These are phyloP conservation scores for Lasioglossum malachurum DNA, from an alignment of 2,888 invertebrate genomes.

Conservation along the genomic window DNA sequence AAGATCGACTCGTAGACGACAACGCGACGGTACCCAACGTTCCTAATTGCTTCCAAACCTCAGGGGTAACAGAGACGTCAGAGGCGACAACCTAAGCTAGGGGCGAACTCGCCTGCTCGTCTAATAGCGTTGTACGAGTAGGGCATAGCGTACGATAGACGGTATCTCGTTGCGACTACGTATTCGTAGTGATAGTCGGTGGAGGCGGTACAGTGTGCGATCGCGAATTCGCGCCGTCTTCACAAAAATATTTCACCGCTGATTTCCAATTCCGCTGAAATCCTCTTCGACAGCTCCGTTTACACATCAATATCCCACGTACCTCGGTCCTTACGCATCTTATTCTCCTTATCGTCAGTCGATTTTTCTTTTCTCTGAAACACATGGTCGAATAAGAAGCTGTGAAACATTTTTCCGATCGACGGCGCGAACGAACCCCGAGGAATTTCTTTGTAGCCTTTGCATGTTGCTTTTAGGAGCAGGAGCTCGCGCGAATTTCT, in stretches of 20 bases:
- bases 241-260: not conserved
- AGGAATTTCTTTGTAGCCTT: not conserved
- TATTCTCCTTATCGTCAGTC: not conserved
- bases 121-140: constrained; percentile 45
- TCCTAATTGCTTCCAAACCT: constrained; percentile 60
- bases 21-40: constrained; percentile 42
- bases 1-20: constrained; percentile 22
- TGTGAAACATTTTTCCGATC: not conserved
- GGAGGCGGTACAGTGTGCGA: constrained; percentile 15
- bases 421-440: not conserved
- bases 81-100: constrained; percentile 27
- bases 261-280: not conserved
- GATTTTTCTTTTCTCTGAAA: not conserved
- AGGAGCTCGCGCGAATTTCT: not conserved
- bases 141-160: constrained; percentile 40
- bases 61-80: constrained; percentile 35
- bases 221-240: not conserved
- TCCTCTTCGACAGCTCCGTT: not conserved
- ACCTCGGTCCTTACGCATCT: not conserved
- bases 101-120: constrained; percentile 30
- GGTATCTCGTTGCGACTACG: constrained; percentile 42
- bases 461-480: not conserved
- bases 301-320: not conserved
- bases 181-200: constrained; percentile 30
- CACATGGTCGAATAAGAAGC: not conserved